Percentiles rank a stretch among this genome's conserved stretches.
Evolutionary conservation across 1,140 invertebrate species (phyloP).

Genomic region (Daktulosphaira vitifoliae): DNA sequence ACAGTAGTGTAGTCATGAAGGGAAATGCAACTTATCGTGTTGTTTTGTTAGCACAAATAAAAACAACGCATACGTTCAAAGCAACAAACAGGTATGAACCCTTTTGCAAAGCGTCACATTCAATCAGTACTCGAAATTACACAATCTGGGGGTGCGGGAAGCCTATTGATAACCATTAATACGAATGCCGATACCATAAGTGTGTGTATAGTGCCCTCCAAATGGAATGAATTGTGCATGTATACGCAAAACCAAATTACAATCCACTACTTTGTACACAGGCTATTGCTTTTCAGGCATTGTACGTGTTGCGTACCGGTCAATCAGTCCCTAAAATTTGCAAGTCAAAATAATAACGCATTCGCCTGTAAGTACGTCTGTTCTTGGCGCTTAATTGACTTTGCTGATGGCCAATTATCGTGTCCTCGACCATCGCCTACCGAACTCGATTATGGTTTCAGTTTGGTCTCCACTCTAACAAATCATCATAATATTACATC

Average conservation of each 20-base stretch:
- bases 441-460: too few relatives aligned
- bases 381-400: constrained; percentile 18
- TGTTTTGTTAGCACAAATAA: too few relatives aligned
- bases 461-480: too few relatives aligned
- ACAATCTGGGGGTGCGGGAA: background rate
- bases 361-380: background rate
- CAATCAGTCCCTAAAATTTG: constrained; percentile 14
- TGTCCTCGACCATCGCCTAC: too few relatives aligned
- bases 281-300: background rate
- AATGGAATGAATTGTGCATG: constrained; percentile 5
- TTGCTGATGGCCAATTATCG: constrained; percentile 1
- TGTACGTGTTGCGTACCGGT: background rate
- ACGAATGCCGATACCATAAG: too few relatives aligned
- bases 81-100: too few relatives aligned
- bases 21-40: too few relatives aligned
- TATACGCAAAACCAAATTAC: constrained; percentile 10
- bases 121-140: constrained; percentile 12
- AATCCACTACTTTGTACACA: background rate
- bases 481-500: too few relatives aligned
- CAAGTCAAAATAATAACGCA: constrained; percentile 10
- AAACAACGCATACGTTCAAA: too few relatives aligned
- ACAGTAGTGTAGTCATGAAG: too few relatives aligned
- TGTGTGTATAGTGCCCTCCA: background rate
- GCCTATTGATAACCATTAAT: background rate
- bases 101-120: background rate